Percentiles rank a stretch among this genome's conserved stretches.
Conservation (phyloP, 2,888 invertebrate species). For the Gastracanthus pulcherrimus region DNA sequence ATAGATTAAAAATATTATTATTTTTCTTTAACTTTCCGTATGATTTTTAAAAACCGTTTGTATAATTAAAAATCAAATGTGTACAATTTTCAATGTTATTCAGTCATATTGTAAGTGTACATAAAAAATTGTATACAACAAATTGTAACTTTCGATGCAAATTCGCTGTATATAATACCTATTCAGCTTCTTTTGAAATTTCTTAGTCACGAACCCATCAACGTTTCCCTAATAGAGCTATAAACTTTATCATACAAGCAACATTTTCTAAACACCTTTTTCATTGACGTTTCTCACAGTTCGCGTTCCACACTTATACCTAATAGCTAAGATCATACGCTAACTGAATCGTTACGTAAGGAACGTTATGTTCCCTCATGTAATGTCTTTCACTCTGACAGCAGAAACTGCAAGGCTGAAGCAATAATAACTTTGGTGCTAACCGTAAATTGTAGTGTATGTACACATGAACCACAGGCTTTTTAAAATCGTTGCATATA, state of each 20-base stretch:
- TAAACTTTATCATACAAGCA: neutral
- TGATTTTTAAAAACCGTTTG: too few relatives aligned
- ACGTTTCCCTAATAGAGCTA: neutral
- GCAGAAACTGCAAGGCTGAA: neutral
- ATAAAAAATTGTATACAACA: too few relatives aligned
- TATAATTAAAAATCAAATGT: too few relatives aligned
- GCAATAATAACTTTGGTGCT: neutral
- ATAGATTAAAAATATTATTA: too few relatives aligned
- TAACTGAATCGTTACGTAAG: neutral
- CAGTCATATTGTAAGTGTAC: too few relatives aligned
- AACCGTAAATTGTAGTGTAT: neutral
- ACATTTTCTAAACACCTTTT: neutral
- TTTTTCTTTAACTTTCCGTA: too few relatives aligned
- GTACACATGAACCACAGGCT: neutral
- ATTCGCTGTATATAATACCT: neutral
- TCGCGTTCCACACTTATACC: neutral
- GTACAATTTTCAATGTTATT: too few relatives aligned
- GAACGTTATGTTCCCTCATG: neutral
- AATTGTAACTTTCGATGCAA: too few relatives aligned
- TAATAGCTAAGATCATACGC: neutral
- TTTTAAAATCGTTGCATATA: neutral
- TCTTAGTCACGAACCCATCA: neutral
- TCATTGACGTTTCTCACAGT: neutral
- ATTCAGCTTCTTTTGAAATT: neutral
- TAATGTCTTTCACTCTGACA: neutral